Evolutionary conservation across 1,140 invertebrate genomes (phyloP).

Genomic region (Parasteatoda tepidariorum): DNA sequence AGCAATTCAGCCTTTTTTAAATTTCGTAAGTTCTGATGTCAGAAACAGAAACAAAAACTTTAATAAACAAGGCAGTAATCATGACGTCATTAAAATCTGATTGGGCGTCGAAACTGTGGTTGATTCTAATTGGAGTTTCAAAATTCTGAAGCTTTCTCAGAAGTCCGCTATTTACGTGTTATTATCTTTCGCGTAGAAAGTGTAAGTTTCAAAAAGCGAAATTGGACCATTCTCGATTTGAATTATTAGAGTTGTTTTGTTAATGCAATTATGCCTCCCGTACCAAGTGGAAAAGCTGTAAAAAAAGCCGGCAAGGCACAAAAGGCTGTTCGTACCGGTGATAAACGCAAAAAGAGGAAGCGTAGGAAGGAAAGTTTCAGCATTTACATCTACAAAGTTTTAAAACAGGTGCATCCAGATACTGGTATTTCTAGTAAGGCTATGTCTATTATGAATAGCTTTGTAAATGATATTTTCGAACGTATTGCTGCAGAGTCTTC

Average conservation of each 20-base stretch:
- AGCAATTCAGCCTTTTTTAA: no score
- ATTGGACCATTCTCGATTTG: background rate
- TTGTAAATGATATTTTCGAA: conserved; percentile 71
- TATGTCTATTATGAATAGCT: conserved; percentile 73
- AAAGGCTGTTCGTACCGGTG: conserved; percentile 27
- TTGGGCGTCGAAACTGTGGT: background rate
- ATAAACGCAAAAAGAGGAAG: conserved; percentile 64
- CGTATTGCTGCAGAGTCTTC: conserved; percentile 77
- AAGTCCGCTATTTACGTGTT: background rate
- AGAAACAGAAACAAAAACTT: background rate
- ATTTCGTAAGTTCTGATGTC: conserved; percentile 37
- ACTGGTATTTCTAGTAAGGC: conserved; percentile 72
- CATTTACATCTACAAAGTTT: conserved; percentile 66
- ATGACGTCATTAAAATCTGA: background rate
- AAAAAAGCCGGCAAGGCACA: conserved; percentile 28
- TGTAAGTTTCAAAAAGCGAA: background rate
- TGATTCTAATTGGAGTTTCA: conserved; percentile 30
- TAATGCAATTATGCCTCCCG: conserved; percentile 9
- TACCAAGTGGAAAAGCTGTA: conserved; percentile 23
- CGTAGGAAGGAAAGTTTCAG: conserved; percentile 68
- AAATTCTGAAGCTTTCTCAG: conserved; percentile 41
- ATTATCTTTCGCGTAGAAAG: background rate
- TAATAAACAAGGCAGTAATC: background rate
- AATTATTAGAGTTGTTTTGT: background rate
- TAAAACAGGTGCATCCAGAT: conserved; percentile 71